Percentiles rank a stretch among this genome's conserved stretches.
These are phyloP conservation scores for Pollimyrus isidori DNA, from an alignment of 2,113 vertebrate genomes.

Conservation along the genomic window DNA sequence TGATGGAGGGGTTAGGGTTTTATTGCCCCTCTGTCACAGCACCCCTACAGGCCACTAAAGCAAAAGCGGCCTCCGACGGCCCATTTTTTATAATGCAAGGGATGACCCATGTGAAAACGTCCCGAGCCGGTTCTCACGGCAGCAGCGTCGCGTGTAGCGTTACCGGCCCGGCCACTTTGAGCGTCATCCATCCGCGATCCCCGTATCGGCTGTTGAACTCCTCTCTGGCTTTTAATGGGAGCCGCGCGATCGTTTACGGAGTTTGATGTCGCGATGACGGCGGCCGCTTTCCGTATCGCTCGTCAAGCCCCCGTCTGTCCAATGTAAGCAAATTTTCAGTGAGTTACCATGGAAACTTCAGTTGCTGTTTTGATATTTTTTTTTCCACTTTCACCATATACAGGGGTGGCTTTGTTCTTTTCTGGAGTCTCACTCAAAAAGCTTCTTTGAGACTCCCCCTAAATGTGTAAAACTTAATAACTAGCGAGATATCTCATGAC, in stretches of 20 bases:
- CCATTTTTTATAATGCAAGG: background rate
- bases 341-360: background rate
- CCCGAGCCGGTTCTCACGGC: background rate
- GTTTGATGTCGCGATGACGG: background rate
- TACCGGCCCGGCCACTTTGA: background rate
- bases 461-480: background rate
- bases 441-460: no score
- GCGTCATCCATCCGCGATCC: background rate
- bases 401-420: background rate
- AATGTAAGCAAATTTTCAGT: background rate
- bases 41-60: background rate
- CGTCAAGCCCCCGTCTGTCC: no score
- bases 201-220: background rate
- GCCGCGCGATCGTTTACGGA: background rate
- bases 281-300: background rate
- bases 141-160: background rate
- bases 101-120: background rate
- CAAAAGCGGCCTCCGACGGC: background rate
- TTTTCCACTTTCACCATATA: background rate
- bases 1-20: conserved; percentile 38
- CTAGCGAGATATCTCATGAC: background rate
- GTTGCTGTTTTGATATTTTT: background rate
- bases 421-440: background rate
- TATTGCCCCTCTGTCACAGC: conserved; percentile 30
- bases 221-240: background rate